A percentile compares a stretch with the other conserved stretches of the same genome.
phyloP scores from a whole-genome alignment of 23 tunicate species.

The Botrylloides violaceus region DNA sequence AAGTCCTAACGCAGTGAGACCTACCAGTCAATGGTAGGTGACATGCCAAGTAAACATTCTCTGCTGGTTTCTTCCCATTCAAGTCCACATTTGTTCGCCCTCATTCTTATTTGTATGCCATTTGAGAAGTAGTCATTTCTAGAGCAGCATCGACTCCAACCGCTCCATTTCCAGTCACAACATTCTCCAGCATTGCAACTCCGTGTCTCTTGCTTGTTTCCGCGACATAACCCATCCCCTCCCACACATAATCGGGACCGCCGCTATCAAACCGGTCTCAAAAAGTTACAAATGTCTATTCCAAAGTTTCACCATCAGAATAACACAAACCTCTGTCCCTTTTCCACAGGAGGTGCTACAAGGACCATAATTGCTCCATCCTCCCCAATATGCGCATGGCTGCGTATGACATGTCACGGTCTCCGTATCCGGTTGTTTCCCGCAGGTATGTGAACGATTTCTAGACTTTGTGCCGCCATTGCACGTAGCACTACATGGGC shows the following conservation, averaged over 20 bases:
- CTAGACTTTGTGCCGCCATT: conserved; percentile 65
- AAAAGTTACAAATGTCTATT: too few relatives aligned
- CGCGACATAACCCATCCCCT: conserved; percentile 61
- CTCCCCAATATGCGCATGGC: conserved; percentile 92
- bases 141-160: conserved; percentile 77
- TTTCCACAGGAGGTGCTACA: conserved; percentile 76
- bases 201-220: conserved; percentile 9
- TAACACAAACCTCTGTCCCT: conserved; percentile 43
- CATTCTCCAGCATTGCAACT: conserved; percentile 55
- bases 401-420: conserved; percentile 37
- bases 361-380: conserved; percentile 87
- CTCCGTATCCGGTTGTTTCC: conserved; percentile 32
- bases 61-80: conserved; percentile 42
- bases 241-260: conserved; percentile 55
- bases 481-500: conserved; percentile 59
- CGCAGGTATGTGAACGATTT: conserved; percentile 69
- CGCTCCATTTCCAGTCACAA: conserved; percentile 81
- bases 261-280: conserved; percentile 28
- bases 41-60: conserved; percentile 47
- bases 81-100: conserved; percentile 50
- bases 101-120: conserved; percentile 39
- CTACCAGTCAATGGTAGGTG: conserved; percentile 5
- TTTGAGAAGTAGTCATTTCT: background rate
- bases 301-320: background rate
- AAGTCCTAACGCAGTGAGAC: too few relatives aligned